These are phyloP conservation scores for Drosophila punjabiensis DNA, from an alignment of 1,140 invertebrate genomes.

Conservation along the genomic window DNA sequence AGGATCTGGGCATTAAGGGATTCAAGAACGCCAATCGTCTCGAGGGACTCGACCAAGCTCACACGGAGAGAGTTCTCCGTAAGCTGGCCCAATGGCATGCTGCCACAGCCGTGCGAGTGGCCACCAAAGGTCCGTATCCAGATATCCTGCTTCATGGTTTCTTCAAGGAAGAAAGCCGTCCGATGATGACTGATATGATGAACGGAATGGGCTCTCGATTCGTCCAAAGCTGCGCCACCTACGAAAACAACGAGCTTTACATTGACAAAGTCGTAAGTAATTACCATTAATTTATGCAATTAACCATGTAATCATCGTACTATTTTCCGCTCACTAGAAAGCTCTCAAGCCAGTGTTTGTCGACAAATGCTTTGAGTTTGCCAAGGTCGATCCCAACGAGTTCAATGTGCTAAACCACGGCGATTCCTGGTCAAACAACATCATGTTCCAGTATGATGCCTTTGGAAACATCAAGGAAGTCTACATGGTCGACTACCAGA, in stretches of 20 bases:
- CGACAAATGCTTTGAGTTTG: constrained; percentile 49
- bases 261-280: constrained; percentile 60
- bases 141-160: constrained; percentile 18
- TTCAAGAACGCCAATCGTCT: constrained; percentile 6
- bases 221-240: constrained; percentile 45
- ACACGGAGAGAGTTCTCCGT: background rate
- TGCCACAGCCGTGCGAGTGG: constrained; percentile 76
- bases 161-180: constrained; percentile 53
- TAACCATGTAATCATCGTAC: too few relatives aligned
- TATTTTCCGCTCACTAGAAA: constrained; percentile 20
- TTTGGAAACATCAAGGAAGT: constrained; percentile 82
- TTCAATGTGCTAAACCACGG: constrained; percentile 89
- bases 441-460: constrained; percentile 87
- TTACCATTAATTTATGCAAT: background rate
- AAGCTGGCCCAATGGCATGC: constrained; percentile 10
- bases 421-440: constrained; percentile 87
- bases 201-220: constrained; percentile 35
- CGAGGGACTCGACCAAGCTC: background rate
- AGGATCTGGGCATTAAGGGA: constrained; percentile 4
- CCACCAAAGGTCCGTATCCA: constrained; percentile 84
- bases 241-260: constrained; percentile 55
- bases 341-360: constrained; percentile 23
- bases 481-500: constrained; percentile 70
- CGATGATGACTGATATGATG: constrained; percentile 50
- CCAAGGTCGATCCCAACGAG: constrained; percentile 81